Evolutionary conservation across 2,888 invertebrate species (phyloP).

Genomic region (Rhopalosiphum nymphaeae): DNA sequence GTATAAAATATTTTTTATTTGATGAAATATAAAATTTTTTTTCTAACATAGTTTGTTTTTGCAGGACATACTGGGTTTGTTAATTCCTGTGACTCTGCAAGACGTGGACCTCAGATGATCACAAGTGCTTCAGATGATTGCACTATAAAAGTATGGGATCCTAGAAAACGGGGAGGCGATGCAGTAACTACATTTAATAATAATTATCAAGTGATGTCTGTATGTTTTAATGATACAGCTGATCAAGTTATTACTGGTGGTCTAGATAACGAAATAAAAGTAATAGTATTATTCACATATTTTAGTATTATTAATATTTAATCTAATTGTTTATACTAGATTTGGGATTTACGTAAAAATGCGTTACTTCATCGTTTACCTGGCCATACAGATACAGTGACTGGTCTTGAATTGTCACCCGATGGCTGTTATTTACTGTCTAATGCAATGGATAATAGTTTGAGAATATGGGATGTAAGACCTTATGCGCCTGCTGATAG

Average conservation of each 20-base stretch:
- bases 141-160: slow-evolving; percentile 93
- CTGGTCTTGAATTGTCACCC: slow-evolving; percentile 86
- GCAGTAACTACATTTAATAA: slow-evolving; percentile 80
- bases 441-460: slow-evolving; percentile 96
- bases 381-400: slow-evolving; percentile 96
- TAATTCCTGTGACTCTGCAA: slow-evolving; percentile 76
- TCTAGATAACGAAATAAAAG: slow-evolving; percentile 96
- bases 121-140: slow-evolving; percentile 97
- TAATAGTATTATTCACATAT: slow-evolving; percentile 67
- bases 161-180: slow-evolving; percentile 85
- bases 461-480: slow-evolving; percentile 96
- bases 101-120: slow-evolving; percentile 90
- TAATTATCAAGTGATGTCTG: slow-evolving; percentile 82
- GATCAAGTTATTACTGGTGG: slow-evolving; percentile 96
- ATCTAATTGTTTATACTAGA: slow-evolving; percentile 69
- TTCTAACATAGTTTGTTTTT: background rate
- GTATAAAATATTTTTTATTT: background rate
- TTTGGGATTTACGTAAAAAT: slow-evolving; percentile 96
- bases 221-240: slow-evolving; percentile 94
- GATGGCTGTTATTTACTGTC: slow-evolving; percentile 92
- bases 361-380: slow-evolving; percentile 85
- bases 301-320: background rate
- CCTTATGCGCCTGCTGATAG: slow-evolving; percentile 94
- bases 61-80: slow-evolving; percentile 75
- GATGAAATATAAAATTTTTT: background rate